Percentiles rank a stretch among this genome's conserved stretches.
Evolutionary conservation across 2,113 vertebrate species (phyloP).

Genomic region (Eulemur rufifrons): DNA sequence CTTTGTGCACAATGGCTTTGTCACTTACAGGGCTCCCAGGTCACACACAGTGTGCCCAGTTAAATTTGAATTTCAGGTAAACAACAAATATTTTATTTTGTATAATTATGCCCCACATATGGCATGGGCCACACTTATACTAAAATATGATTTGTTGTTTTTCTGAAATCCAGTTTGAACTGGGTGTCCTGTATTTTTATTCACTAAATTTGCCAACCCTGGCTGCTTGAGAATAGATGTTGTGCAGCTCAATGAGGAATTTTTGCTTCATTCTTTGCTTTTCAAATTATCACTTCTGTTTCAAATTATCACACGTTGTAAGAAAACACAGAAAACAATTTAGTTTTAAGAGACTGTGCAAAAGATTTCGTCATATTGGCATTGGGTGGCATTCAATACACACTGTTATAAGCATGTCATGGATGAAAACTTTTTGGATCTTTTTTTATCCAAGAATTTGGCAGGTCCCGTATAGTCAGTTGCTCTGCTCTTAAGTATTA

Average conservation of each 20-base stretch:
- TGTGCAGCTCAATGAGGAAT: background rate
- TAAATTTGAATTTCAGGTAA: background rate
- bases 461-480: background rate
- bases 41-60: no score
- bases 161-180: background rate
- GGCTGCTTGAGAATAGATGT: background rate
- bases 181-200: background rate
- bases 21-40: background rate
- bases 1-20: accelerated
- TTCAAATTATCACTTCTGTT: background rate
- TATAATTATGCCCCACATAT: background rate
- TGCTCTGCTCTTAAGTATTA: background rate
- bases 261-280: background rate
- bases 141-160: background rate
- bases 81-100: background rate
- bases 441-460: background rate
- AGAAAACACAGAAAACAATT: background rate
- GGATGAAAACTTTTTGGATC: background rate
- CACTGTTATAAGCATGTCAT: background rate
- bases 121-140: background rate
- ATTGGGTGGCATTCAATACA: no score
- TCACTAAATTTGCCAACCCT: background rate
- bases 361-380: background rate
- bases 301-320: background rate
- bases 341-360: background rate